Evolutionary conservation across 1,140 invertebrate species (phyloP), one percentile per base, ranked within the genome.

Genomic region (Drosophila neocordata): DNA sequence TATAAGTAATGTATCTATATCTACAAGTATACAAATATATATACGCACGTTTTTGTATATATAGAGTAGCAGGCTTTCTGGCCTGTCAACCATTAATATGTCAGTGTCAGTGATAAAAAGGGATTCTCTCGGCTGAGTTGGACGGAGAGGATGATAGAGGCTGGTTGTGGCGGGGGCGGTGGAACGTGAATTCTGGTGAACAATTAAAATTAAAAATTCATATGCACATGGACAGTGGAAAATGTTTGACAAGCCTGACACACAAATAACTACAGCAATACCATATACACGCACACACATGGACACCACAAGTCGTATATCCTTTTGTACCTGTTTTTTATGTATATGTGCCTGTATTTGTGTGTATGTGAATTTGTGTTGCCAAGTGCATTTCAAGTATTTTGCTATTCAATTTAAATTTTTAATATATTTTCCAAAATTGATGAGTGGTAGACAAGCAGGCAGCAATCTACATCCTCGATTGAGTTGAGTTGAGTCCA

Each of bases 141-240:
- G 15, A 15, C 1, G 7, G 2, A 9, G 13, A 6, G n/a, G 38
- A 7, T 15, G 41, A 7, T 18, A 9, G 41, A 18, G n/a, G n/a
- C n/a, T n/a, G n/a, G n/a, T n/a, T n/a, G 22, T 24, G 22, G 22
- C 2, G 22, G 22, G 41, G 41, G 41, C 15, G 41, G 41, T 48
- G 18, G 8, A 8, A 48, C 41, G 18, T 48, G 41, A 48, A 11
- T 48, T 87, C 87, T 87, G 81, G 70, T 71, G 67, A 89, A 89
- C 83, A 88, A 88, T 88, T 88, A 88, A 88, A 79, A 88, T 88
- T 83, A 88, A 88, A 79, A 74, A 88, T 88, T 83, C 73, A 88
- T 87, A 65, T 66, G 65, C 79, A 79, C 31, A 60, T 67, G 74
- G 75, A 69, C 27, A 68, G 63, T 48, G 81, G 74, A 79, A 88